A percentile compares a stretch with the other conserved stretches of the same genome.
Conservation (phyloP, 2,113 vertebrate genomes). For the Cygnus atratus region DNA sequence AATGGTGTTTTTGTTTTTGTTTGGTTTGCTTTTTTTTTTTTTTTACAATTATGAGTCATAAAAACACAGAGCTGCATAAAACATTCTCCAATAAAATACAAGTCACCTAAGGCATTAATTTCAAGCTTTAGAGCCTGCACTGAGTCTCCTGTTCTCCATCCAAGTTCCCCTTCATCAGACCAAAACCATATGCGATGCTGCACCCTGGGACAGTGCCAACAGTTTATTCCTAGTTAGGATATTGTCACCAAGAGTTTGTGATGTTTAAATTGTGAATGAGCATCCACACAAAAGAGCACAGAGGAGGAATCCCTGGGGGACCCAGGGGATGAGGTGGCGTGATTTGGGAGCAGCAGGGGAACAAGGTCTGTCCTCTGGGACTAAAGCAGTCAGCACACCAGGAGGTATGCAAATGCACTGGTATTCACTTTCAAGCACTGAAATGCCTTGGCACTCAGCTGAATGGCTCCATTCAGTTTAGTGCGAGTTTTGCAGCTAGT, state of each 20-base stretch:
- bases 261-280: conserved; percentile 34
- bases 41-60: not conserved
- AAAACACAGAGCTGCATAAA: not conserved
- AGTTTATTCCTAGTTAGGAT: not conserved
- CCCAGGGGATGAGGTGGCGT: not conserved
- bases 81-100: not conserved
- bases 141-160: not conserved
- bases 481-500: not conserved
- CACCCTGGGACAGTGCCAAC: not conserved
- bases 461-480: conserved; percentile 55
- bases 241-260: not conserved
- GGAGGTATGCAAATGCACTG: conserved; percentile 23
- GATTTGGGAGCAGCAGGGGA: not conserved
- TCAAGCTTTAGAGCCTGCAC: not conserved
- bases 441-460: not conserved
- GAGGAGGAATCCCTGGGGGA: not conserved
- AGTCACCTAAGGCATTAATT: conserved; percentile 2
- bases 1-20: not conserved
- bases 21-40: not conserved
- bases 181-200: not conserved
- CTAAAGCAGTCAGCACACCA: not conserved
- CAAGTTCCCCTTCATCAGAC: not conserved
- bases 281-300: not conserved
- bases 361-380: not conserved
- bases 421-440: conserved; percentile 16